Conservation (phyloP, 2,113 vertebrate genomes). For the Lethenteron camtschaticum region DNA sequence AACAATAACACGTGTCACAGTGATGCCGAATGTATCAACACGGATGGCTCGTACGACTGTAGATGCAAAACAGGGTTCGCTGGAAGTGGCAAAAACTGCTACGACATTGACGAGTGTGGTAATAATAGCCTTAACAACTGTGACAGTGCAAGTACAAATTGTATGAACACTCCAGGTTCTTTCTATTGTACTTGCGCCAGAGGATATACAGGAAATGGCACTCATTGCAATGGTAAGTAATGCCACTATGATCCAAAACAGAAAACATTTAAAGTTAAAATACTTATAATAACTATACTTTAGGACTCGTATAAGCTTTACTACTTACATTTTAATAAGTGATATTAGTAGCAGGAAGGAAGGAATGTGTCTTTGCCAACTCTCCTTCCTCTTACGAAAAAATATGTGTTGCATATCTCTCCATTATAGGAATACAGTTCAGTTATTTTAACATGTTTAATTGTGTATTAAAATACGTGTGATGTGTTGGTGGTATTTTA, state of each 20-base stretch:
- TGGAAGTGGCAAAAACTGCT: not conserved
- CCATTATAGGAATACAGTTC: not conserved
- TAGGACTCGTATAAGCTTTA: too few species aligned
- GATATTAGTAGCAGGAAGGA: too few species aligned
- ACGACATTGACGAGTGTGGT: constrained; percentile 7
- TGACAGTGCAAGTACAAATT: not conserved
- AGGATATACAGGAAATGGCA: constrained; percentile 7
- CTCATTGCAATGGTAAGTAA: constrained; percentile 6
- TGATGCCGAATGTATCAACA: constrained; percentile 5
- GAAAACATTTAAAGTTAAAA: too few species aligned
- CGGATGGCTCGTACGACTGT: constrained; percentile 1
- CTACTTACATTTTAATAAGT: too few species aligned
- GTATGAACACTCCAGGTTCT: not conserved
- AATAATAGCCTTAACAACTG: constrained; percentile 1
- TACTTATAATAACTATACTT: too few species aligned
- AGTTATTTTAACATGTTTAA: not conserved
- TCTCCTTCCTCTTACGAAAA: too few species aligned
- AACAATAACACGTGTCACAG: not conserved
- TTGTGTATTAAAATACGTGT: too few species aligned
- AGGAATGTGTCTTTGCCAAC: too few species aligned
- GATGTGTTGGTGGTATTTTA: too few species aligned
- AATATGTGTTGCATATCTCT: not conserved
- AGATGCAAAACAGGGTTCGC: constrained; percentile 6
- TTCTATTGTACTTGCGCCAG: not conserved
- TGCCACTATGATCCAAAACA: too few species aligned